phyloP scores from a whole-genome alignment of 2,113 vertebrate genomes.

The Nicator chloris region DNA sequence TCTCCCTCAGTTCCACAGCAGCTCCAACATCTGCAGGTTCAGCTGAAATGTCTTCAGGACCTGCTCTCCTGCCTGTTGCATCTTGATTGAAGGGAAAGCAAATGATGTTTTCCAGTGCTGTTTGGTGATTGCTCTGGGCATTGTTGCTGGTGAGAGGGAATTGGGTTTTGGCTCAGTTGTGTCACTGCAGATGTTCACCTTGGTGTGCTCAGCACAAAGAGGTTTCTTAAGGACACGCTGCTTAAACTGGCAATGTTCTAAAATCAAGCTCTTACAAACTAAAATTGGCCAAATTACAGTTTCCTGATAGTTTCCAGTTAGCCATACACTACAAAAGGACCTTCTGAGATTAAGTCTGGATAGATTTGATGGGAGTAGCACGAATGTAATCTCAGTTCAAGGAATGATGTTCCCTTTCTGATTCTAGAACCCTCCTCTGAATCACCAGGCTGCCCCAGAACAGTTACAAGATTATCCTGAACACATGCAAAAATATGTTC shows the following conservation, averaged over 20 bases:
- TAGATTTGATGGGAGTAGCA: neutral
- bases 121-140: neutral
- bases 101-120: neutral
- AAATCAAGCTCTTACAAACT: neutral
- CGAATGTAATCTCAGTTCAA: neutral
- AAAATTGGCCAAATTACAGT: neutral
- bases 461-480: neutral
- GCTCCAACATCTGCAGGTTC: neutral
- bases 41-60: neutral
- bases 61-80: neutral
- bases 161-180: neutral
- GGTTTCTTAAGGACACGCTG: neutral
- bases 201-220: neutral
- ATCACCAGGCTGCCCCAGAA: neutral
- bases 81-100: neutral
- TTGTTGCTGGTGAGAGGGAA: neutral
- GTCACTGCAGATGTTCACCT: neutral
- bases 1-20: neutral
- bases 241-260: neutral
- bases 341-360: neutral
- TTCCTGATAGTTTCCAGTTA: neutral
- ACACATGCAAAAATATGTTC: neutral
- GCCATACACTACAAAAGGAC: neutral
- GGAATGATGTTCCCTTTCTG: neutral
- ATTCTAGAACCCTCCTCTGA: neutral